Conservation (phyloP, 2,113 vertebrate genomes). For the Cichladusa arquata region DNA sequence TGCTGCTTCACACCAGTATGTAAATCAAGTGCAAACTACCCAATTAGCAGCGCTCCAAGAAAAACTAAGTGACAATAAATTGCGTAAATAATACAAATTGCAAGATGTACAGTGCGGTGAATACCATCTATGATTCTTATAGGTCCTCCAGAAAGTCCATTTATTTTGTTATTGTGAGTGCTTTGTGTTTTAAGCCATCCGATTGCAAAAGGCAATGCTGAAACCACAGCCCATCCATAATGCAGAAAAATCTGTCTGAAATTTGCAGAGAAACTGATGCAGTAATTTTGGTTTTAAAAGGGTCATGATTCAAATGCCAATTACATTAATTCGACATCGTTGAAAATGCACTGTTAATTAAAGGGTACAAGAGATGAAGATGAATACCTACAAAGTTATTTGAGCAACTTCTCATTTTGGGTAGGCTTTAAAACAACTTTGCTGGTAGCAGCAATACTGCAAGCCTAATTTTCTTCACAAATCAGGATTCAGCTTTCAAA, state of each 20-base stretch:
- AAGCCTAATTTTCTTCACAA: not conserved
- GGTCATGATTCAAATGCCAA: not conserved
- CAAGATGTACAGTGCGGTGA: not conserved
- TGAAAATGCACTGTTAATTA: not conserved
- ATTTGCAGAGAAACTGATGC: not conserved
- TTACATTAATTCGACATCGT: not conserved
- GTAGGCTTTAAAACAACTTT: not conserved
- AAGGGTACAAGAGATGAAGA: not conserved
- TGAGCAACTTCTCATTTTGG: not conserved
- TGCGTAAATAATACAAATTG: not conserved
- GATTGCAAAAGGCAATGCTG: not conserved
- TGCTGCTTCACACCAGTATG: not conserved
- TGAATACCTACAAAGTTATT: not conserved
- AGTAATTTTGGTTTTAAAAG: not conserved
- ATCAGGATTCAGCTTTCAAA: constrained; percentile 4
- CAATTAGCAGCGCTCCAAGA: not conserved
- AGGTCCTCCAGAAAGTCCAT: not conserved
- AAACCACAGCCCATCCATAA: not conserved
- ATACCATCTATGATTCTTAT: not conserved
- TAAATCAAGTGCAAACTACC: not conserved
- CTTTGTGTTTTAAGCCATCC: not conserved
- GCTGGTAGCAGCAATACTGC: not conserved
- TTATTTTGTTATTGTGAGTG: not conserved
- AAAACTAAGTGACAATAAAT: not conserved
- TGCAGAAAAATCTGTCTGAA: not conserved